Conservation (phyloP, 2,797 vertebrate species). For the Catostomus latipinnis region DNA sequence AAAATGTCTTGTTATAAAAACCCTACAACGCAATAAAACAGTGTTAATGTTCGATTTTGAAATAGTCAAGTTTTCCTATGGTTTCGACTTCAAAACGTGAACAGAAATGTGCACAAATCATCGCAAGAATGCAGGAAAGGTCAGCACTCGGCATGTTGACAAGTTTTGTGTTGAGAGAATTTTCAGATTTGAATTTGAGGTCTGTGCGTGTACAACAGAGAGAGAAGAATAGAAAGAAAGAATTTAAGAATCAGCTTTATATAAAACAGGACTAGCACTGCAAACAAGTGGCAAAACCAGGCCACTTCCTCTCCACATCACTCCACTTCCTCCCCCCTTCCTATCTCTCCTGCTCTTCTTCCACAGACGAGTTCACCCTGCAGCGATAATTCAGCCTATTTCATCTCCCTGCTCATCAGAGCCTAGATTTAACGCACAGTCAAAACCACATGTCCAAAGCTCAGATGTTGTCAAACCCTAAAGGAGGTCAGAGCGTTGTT, state of each 20-base stretch:
- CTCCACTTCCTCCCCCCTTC: slow-evolving; percentile 40
- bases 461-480: not conserved
- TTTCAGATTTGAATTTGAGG: no score
- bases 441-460: not conserved
- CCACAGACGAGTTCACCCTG: slow-evolving; percentile 52
- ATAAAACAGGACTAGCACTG: not conserved
- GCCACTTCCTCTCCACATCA: slow-evolving; percentile 57
- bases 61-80: no score
- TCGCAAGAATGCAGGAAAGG: no score
- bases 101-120: no score
- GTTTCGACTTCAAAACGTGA: no score
- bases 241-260: not conserved
- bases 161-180: no score
- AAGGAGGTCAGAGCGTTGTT: slow-evolving; percentile 30
- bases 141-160: no score
- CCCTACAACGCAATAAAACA: no score
- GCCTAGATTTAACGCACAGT: slow-evolving; percentile 37
- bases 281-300: slow-evolving; percentile 64
- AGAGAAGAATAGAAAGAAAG: not conserved
- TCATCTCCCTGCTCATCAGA: slow-evolving; percentile 59
- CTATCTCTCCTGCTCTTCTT: slow-evolving; percentile 54
- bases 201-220: not conserved
- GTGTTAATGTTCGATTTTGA: no score
- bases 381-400: slow-evolving; percentile 67
- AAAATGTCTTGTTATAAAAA: no score